Evolutionary conservation across 1,140 invertebrate genomes (phyloP).

Genomic region (Holcopasites calliopsidis): DNA sequence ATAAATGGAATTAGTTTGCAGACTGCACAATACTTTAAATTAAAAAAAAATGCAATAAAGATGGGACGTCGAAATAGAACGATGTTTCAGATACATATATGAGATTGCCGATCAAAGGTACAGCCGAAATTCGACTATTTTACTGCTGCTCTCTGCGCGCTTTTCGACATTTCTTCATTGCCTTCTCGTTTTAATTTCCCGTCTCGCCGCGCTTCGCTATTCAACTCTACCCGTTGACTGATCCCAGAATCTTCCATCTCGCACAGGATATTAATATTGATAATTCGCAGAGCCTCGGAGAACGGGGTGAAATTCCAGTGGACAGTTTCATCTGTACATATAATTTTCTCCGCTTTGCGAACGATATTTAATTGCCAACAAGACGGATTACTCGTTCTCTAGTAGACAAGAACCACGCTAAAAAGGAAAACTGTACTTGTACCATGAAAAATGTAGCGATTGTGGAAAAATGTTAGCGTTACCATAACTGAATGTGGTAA

Average conservation of each 20-base stretch:
- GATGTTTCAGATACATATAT: too few species aligned
- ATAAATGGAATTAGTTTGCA: too few species aligned
- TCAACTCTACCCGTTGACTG: background rate
- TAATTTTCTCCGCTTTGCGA: background rate
- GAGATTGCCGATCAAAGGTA: background rate
- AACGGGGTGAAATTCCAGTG: background rate
- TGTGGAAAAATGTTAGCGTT: too few species aligned
- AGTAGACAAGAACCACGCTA: too few species aligned
- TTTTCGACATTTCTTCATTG: background rate
- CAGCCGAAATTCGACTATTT: background rate
- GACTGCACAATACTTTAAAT: too few species aligned
- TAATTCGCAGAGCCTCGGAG: background rate
- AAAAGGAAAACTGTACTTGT: too few species aligned
- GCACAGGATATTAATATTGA: conserved; percentile 20
- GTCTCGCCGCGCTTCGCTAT: background rate
- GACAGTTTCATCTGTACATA: conserved; percentile 3
- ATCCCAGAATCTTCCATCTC: background rate
- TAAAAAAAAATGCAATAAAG: too few species aligned
- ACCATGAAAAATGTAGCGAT: background rate
- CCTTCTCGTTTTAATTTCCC: background rate
- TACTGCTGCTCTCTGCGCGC: too few species aligned
- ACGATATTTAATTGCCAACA: too few species aligned
- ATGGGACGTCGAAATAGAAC: too few species aligned
- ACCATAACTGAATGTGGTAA: too few species aligned
- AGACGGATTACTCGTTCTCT: too few species aligned